A percentile compares a stretch with the other conserved stretches of the same genome.
Conservation (phyloP, 2,797 vertebrate species). For the Pitangus sulphuratus region DNA sequence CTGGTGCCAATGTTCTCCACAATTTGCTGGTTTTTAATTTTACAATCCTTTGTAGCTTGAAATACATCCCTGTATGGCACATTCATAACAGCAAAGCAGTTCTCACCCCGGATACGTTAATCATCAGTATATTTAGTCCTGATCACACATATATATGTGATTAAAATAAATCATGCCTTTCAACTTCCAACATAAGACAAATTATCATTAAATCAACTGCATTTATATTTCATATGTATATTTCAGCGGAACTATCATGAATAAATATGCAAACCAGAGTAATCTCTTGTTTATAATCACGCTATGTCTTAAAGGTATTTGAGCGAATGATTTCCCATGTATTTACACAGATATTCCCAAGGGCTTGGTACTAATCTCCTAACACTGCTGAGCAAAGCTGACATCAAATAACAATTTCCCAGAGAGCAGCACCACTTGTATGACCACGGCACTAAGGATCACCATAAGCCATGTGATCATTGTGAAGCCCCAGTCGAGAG, state of each 20-base stretch:
- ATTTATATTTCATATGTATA: neutral
- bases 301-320: neutral
- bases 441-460: neutral
- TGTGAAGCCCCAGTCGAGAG: rapidly evolving
- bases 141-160: neutral
- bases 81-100: neutral
- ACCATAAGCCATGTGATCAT: neutral
- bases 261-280: neutral
- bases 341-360: neutral
- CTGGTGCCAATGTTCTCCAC: neutral
- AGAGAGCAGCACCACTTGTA: neutral
- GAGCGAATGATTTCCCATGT: neutral
- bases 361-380: neutral
- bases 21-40: neutral
- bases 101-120: neutral
- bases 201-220: neutral
- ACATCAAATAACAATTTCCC: neutral
- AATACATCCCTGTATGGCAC: neutral
- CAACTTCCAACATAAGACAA: neutral
- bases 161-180: neutral
- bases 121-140: neutral
- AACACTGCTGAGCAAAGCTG: neutral
- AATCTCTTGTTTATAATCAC: neutral
- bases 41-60: neutral
- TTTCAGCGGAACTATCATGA: neutral